Percentiles rank a stretch among this genome's conserved stretches.
These are phyloP conservation scores for Strigamia transsilvanica DNA, from an alignment of 2,888 invertebrate species.

Conservation along the genomic window DNA sequence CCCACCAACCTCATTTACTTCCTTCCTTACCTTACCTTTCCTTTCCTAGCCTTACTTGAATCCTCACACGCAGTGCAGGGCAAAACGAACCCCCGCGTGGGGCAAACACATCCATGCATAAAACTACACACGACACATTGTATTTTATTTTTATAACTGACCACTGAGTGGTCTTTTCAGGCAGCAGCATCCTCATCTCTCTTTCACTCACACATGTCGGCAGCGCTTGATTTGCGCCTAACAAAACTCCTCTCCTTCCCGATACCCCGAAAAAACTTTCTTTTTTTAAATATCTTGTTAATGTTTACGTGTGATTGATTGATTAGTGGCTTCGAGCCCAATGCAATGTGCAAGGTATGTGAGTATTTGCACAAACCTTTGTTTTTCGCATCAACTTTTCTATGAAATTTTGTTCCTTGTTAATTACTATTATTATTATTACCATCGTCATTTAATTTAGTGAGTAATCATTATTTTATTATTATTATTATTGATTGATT, in stretches of 20 bases:
- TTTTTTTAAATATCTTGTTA: constrained; percentile 38
- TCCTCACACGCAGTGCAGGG: constrained; percentile 44
- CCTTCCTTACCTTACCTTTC: not conserved
- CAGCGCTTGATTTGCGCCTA: constrained; percentile 31
- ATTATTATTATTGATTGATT: constrained; percentile 10
- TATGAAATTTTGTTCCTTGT: constrained; percentile 43
- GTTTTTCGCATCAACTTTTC: not conserved
- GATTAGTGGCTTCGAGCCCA: constrained; percentile 23
- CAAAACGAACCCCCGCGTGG: constrained; percentile 30
- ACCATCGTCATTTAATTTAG: constrained; percentile 39
- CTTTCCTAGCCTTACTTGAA: constrained; percentile 14
- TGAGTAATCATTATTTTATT: constrained; percentile 41
- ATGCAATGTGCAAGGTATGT: constrained; percentile 25
- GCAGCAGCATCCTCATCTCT: constrained; percentile 49
- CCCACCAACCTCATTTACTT: constrained; percentile 16
- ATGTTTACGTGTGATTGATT: not conserved
- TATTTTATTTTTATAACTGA: constrained; percentile 47
- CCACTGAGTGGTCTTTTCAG: constrained; percentile 48
- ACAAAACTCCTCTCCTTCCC: not conserved
- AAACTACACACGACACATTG: constrained; percentile 42
- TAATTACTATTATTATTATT: constrained; percentile 17
- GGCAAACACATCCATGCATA: constrained; percentile 49
- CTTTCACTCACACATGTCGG: constrained; percentile 46
- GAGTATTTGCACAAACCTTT: constrained; percentile 5
- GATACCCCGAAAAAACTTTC: not conserved